These are phyloP conservation scores for Imbricaverruca yamaguchii DNA, from an alignment of 2,888 invertebrate species.

Conservation along the genomic window DNA sequence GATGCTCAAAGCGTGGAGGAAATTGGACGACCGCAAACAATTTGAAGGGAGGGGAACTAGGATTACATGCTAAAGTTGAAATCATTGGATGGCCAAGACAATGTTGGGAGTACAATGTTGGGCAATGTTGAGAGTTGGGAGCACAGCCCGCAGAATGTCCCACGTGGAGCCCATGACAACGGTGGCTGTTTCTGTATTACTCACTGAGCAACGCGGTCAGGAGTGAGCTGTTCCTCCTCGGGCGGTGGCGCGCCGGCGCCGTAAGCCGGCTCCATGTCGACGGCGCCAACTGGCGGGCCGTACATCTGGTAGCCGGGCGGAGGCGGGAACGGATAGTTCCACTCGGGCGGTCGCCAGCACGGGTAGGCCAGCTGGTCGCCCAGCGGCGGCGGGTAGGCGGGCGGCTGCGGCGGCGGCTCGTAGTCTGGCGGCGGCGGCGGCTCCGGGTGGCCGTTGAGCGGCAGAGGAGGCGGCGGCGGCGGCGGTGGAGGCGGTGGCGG, in stretches of 20 bases:
- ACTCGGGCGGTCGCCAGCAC: not conserved
- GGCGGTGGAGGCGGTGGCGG: not conserved
- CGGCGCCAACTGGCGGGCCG: not conserved
- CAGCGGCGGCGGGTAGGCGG: not conserved
- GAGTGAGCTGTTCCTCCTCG: not conserved
- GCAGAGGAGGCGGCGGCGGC: not conserved
- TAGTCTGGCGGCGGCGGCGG: not conserved
- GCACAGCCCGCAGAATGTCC: too few species aligned
- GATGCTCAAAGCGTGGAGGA: too few species aligned
- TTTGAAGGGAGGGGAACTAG: too few species aligned
- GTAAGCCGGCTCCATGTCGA: not conserved
- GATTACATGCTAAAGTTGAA: too few species aligned
- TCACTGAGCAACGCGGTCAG: not conserved
- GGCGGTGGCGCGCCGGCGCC: conserved; percentile 2
- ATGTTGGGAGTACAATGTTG: too few species aligned
- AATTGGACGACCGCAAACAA: too few species aligned
- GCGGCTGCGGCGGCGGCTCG: not conserved
- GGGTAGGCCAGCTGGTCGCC: not conserved
- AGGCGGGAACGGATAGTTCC: not conserved
- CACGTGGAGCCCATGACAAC: too few species aligned
- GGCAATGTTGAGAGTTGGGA: too few species aligned
- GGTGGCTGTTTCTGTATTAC: not conserved
- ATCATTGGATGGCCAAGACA: too few species aligned
- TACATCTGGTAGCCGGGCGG: not conserved
- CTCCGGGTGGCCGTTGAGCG: conserved; percentile 28